A percentile compares a stretch with the other conserved stretches of the same genome.
Evolutionary conservation across 2,797 vertebrate genomes (phyloP).

Genomic region (Gadopsis marmoratus): DNA sequence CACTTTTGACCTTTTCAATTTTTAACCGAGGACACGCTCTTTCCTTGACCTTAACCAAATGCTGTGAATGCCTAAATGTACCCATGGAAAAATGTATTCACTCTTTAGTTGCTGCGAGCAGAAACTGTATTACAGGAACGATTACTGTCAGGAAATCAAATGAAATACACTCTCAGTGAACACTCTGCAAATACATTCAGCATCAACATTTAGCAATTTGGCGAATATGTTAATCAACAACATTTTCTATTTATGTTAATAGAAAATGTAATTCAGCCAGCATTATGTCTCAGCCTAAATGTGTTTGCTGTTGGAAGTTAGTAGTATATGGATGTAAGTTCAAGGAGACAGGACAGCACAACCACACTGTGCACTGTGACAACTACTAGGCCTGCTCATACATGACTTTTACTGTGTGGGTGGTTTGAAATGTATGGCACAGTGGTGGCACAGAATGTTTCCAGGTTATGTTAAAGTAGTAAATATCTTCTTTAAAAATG

Average conservation of each 20-base stretch:
- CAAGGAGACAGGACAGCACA: not conserved
- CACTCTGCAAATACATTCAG: not conserved
- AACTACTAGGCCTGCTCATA: not conserved
- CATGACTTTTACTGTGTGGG: not conserved
- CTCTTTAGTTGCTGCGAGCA: not conserved
- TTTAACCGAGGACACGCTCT: not conserved
- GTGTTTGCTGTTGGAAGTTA: not conserved
- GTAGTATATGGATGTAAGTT: not conserved
- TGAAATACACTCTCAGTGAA: not conserved
- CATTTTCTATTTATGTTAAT: slow-evolving; percentile 9
- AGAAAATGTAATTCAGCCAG: not conserved
- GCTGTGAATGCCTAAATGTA: not conserved
- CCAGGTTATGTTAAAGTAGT: not conserved
- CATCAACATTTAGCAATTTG: not conserved
- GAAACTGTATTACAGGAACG: not conserved
- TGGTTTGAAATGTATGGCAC: not conserved
- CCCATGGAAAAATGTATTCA: not conserved
- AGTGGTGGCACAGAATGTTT: not conserved
- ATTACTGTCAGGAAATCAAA: slow-evolving; percentile 7
- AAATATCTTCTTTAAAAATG: not conserved
- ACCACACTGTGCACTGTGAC: not conserved
- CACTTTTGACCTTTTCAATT: not conserved
- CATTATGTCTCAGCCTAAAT: slow-evolving; percentile 4
- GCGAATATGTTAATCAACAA: slow-evolving; percentile 6
- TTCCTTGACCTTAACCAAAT: not conserved